Evolutionary conservation across 2,113 vertebrate genomes (phyloP).

Genomic region (Stegastes partitus): DNA sequence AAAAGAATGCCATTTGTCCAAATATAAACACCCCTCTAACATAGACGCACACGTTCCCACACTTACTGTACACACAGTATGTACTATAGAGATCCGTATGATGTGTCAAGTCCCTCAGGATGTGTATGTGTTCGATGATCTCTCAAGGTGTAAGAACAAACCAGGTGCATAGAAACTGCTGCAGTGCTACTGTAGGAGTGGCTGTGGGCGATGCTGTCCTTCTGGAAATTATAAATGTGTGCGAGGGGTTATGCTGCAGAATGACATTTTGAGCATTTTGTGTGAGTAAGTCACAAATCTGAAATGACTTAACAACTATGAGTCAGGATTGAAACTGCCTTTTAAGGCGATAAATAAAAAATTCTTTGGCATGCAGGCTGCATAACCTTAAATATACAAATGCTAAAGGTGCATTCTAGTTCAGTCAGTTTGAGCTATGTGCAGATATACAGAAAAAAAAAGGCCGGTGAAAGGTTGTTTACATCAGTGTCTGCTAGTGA

Average conservation of each 20-base stretch:
- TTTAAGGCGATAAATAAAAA: slow-evolving; percentile 55
- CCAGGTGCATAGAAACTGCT: slow-evolving; percentile 50
- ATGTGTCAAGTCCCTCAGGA: slow-evolving; percentile 18
- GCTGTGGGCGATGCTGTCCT: slow-evolving; percentile 14
- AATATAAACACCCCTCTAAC: slow-evolving; percentile 22
- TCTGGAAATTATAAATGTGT: slow-evolving; percentile 38
- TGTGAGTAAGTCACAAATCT: slow-evolving; percentile 39
- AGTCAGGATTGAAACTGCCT: slow-evolving; percentile 48
- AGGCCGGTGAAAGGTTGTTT: slow-evolving; percentile 58
- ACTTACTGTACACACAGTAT: neutral
- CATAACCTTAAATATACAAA: neutral
- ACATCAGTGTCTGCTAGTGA: slow-evolving; percentile 50
- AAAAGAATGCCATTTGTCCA: slow-evolving; percentile 7
- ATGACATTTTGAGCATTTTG: slow-evolving; percentile 59
- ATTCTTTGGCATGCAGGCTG: slow-evolving; percentile 6
- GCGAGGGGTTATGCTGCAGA: slow-evolving; percentile 34
- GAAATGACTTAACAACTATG: slow-evolving; percentile 50
- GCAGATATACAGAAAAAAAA: slow-evolving; percentile 18
- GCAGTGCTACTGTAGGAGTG: slow-evolving; percentile 38
- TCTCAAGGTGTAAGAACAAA: slow-evolving; percentile 36
- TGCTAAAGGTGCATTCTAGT: slow-evolving; percentile 11
- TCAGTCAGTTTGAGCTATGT: neutral
- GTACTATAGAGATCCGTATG: neutral
- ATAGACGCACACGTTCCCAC: slow-evolving; percentile 8
- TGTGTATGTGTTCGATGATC: slow-evolving; percentile 21